A percentile compares a stretch with the other conserved stretches of the same genome.
Evolutionary conservation across 2,113 vertebrate genomes (phyloP).

Genomic region (Oreochromis spilurus): DNA sequence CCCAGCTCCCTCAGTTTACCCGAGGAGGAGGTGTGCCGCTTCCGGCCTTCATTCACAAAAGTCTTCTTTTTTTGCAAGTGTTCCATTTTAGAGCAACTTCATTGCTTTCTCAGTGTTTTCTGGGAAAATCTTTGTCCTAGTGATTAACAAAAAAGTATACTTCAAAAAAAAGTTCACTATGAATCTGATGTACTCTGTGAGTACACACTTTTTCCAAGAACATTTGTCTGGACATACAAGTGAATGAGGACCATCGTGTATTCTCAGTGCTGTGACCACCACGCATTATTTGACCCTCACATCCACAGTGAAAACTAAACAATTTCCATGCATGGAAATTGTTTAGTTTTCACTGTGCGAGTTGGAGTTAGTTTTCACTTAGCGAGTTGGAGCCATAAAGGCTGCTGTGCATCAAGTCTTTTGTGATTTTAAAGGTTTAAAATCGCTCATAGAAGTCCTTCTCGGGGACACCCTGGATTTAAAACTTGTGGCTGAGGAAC

Average conservation of each 20-base stretch:
- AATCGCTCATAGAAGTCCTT: background rate
- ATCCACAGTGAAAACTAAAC: background rate
- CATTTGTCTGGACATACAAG: background rate
- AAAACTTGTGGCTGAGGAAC: background rate
- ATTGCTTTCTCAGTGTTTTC: background rate
- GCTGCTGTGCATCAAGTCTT: background rate
- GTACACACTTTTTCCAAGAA: background rate
- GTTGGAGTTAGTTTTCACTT: too few species aligned
- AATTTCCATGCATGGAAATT: background rate
- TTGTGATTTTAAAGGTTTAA: background rate
- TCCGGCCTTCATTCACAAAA: background rate
- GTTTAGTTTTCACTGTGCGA: too few species aligned
- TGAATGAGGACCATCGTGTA: fast-evolving
- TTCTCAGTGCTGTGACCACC: background rate
- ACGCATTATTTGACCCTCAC: background rate
- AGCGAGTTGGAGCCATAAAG: background rate
- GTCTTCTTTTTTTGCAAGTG: background rate
- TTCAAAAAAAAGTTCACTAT: background rate
- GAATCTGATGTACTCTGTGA: background rate
- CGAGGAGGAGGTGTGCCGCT: background rate
- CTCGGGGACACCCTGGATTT: fast-evolving
- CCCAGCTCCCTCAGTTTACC: background rate
- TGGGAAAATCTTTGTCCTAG: background rate
- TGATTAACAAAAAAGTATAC: background rate
- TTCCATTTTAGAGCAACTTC: background rate